Conservation (phyloP, 1,140 invertebrate species). For the Agrilus planipennis region DNA sequence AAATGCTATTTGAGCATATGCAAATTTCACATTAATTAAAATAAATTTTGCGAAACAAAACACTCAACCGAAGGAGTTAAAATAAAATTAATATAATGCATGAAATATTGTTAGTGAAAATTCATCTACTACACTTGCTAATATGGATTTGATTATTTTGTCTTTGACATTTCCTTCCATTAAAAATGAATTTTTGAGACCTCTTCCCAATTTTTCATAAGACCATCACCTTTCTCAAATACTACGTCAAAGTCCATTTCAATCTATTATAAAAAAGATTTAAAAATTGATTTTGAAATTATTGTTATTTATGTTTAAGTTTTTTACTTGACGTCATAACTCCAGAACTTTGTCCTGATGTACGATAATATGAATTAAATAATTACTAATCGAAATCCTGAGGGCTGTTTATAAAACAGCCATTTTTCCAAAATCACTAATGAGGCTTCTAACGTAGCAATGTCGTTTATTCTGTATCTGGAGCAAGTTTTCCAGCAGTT, state of each 20-base stretch:
- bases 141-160: not conserved
- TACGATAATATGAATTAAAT: not conserved
- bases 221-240: slow-evolving; percentile 4
- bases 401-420: slow-evolving; percentile 6
- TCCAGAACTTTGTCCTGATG: not conserved
- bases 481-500: slow-evolving; percentile 5
- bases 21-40: not conserved
- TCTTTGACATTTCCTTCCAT: slow-evolving; percentile 1
- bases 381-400: slow-evolving; percentile 7
- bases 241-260: slow-evolving; percentile 5
- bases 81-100: not conserved
- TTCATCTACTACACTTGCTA: not conserved
- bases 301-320: too few species aligned
- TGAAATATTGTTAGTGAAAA: not conserved
- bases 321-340: too few species aligned
- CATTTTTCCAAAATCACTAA: slow-evolving; percentile 4
- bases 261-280: slow-evolving; percentile 5
- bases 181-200: slow-evolving; percentile 1
- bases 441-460: slow-evolving; percentile 1
- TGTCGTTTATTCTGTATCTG: slow-evolving; percentile 2
- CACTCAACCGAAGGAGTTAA: not conserved
- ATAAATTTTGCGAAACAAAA: not conserved
- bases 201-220: slow-evolving; percentile 6
- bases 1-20: not conserved
- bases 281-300: too few species aligned